Conservation (phyloP, 2,113 vertebrate species). For the Callionymus lyra region DNA sequence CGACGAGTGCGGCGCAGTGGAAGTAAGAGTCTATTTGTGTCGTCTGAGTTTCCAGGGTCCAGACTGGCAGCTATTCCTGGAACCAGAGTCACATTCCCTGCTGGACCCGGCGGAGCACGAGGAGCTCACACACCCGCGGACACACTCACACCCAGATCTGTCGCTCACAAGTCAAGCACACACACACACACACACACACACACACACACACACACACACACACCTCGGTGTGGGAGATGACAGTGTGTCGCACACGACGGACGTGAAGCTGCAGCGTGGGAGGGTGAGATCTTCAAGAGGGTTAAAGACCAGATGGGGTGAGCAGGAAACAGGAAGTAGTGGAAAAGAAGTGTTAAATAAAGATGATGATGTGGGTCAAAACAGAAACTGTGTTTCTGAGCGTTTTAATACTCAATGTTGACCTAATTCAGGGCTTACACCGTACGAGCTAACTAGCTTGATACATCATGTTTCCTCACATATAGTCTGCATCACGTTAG, state of each 20-base stretch:
- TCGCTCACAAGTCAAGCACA: slow-evolving; percentile 9
- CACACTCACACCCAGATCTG: slow-evolving; percentile 12
- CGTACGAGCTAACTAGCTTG: too few species aligned
- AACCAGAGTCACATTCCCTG: slow-evolving; percentile 66
- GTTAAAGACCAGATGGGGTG: slow-evolving; percentile 59
- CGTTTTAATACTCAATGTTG: too few species aligned
- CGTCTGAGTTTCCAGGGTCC: slow-evolving; percentile 71
- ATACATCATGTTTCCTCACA: too few species aligned
- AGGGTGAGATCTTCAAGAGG: slow-evolving; percentile 36
- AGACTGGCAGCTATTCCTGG: slow-evolving; percentile 72
- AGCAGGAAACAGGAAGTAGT: slow-evolving; percentile 37
- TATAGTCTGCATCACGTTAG: too few species aligned
- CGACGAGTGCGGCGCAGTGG: slow-evolving; percentile 53
- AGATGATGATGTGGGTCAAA: slow-evolving; percentile 28
- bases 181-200: slow-evolving; percentile 13
- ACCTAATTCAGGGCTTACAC: too few species aligned
- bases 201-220: slow-evolving; percentile 6
- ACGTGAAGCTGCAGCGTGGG: slow-evolving; percentile 47
- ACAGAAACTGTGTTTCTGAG: too few species aligned
- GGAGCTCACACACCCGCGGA: slow-evolving; percentile 7
- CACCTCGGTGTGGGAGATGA: slow-evolving; percentile 41
- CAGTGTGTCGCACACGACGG: slow-evolving; percentile 20
- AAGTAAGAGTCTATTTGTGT: slow-evolving; percentile 68
- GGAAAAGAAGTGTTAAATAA: slow-evolving; percentile 26
- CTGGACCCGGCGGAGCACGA: slow-evolving; percentile 37